These are phyloP conservation scores for Sebastes kiyomatsui DNA, from an alignment of 2,797 vertebrate genomes.

Conservation along the genomic window DNA sequence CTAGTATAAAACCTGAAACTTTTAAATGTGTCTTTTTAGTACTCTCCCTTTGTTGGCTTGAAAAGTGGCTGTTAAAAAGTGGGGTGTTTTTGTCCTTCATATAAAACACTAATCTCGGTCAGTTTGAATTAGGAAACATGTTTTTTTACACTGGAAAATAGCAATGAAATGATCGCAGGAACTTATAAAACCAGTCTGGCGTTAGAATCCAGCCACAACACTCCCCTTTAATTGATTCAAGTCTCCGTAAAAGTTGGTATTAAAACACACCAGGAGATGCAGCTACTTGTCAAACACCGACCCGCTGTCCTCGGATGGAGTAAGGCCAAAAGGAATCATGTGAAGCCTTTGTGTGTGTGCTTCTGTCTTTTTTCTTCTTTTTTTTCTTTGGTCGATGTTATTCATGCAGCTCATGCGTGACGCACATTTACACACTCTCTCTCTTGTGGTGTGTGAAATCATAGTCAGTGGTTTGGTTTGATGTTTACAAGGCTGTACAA, in stretches of 20 bases:
- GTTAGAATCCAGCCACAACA: background rate
- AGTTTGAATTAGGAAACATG: constrained; percentile 23
- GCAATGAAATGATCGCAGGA: background rate
- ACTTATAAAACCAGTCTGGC: constrained; percentile 18
- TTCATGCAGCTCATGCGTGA: constrained; percentile 43
- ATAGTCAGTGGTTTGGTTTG: constrained; percentile 62
- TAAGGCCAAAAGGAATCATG: background rate
- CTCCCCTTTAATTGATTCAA: background rate
- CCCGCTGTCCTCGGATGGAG: background rate
- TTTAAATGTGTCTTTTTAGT: background rate
- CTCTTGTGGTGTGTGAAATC: constrained; percentile 61
- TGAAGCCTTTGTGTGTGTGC: background rate
- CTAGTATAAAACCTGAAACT: background rate
- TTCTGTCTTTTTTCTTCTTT: background rate
- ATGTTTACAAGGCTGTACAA: constrained; percentile 64
- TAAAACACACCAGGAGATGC: background rate
- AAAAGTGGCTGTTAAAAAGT: background rate
- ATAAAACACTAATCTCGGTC: background rate
- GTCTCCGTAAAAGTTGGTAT: background rate
- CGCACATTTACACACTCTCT: constrained; percentile 37
- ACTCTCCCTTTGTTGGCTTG: constrained; percentile 1
- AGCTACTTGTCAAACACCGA: background rate
- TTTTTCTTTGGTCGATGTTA: constrained; percentile 1
- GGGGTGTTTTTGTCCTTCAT: background rate
- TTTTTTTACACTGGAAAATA: constrained; percentile 44